Percentiles rank a stretch among this genome's conserved stretches.
Evolutionary conservation across 2,888 invertebrate species (phyloP).

Genomic region (Pilophorus perplexus): DNA sequence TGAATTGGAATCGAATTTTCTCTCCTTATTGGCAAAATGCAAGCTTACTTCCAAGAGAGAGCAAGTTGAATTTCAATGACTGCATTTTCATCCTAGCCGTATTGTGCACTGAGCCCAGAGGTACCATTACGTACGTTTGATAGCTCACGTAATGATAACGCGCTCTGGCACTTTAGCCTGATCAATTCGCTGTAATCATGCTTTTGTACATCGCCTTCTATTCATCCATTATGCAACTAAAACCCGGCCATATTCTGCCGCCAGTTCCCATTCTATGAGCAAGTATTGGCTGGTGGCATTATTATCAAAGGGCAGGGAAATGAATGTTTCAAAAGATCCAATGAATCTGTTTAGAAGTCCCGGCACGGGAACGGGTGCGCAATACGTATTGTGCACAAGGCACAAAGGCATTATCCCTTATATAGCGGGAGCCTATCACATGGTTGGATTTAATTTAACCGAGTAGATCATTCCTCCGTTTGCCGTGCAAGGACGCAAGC

Average conservation of each 20-base stretch:
- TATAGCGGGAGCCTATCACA: neutral
- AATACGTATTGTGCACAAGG: neutral
- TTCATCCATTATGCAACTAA: constrained; percentile 25
- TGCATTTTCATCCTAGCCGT: no score
- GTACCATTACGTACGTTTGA: no score
- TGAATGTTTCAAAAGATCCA: constrained; percentile 36
- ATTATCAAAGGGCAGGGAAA: constrained; percentile 12
- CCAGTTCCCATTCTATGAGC: neutral
- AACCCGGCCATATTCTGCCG: neutral
- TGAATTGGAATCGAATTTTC: no score
- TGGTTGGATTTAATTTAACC: neutral
- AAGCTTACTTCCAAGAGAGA: no score
- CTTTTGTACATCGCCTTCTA: constrained; percentile 5
- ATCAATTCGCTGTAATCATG: no score
- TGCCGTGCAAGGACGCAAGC: neutral
- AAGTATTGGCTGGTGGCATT: neutral
- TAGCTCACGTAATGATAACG: no score
- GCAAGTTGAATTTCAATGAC: no score
- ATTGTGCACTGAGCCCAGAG: no score
- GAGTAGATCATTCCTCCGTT: neutral
- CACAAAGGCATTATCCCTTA: neutral
- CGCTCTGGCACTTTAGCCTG: no score
- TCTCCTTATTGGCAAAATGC: no score
- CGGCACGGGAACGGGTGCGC: neutral
- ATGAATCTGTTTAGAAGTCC: constrained; percentile 9